phyloP scores from a whole-genome alignment of 2,113 vertebrate species.

The Setophaga coronata region DNA sequence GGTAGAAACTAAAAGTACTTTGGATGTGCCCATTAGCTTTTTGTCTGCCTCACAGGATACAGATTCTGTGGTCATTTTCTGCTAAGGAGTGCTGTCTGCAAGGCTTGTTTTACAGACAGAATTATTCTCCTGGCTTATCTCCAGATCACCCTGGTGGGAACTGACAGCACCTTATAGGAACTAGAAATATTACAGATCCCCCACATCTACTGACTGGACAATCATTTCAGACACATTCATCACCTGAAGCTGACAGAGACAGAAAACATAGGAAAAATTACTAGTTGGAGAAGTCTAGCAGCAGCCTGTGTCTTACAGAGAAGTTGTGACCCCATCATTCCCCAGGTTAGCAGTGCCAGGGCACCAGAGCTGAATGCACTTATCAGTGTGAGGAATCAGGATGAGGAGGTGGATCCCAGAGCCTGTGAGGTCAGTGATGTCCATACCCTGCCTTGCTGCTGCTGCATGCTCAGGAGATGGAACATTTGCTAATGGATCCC shows the following conservation, averaged over 20 bases:
- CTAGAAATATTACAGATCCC: neutral
- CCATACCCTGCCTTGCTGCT: neutral
- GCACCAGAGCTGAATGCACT: neutral
- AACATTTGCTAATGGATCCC: neutral
- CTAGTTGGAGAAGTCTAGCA: neutral
- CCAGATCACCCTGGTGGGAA: neutral
- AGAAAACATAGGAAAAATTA: neutral
- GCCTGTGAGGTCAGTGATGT: neutral
- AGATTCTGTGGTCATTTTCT: neutral
- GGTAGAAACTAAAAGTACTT: neutral
- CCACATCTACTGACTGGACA: neutral
- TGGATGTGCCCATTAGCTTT: neutral
- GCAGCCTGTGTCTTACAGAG: neutral
- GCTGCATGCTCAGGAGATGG: neutral
- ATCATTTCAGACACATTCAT: neutral
- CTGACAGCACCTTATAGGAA: neutral
- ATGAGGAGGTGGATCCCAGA: neutral
- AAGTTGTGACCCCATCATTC: neutral
- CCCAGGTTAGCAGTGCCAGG: neutral
- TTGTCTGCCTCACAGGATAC: neutral
- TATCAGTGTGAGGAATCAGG: neutral
- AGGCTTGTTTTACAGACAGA: neutral
- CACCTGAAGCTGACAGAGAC: neutral
- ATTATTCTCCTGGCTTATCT: neutral
- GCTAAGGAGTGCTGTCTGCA: neutral